Conservation (phyloP, 2,113 vertebrate genomes). For the Phodopus roborovskii region DNA sequence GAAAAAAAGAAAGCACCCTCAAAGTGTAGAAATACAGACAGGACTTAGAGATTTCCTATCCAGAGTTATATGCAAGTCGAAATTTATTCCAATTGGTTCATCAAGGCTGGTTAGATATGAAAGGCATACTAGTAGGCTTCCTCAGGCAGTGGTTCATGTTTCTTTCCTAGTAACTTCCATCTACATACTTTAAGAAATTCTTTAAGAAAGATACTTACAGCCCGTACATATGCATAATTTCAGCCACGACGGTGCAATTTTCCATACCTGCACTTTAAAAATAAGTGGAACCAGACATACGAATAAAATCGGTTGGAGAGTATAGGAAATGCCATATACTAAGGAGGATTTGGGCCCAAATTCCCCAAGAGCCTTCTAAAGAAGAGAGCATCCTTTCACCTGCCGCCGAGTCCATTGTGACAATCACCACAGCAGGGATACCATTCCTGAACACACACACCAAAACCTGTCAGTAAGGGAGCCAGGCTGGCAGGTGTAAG, state of each 20-base stretch:
- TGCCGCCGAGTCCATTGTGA: not conserved
- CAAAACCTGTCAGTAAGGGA: not conserved
- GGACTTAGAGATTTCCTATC: slow-evolving; percentile 18
- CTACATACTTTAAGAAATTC: not conserved
- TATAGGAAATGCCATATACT: not conserved
- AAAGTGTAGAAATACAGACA: not conserved
- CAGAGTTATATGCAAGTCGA: not conserved
- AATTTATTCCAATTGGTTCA: not conserved
- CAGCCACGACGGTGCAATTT: not conserved
- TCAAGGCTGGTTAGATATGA: not conserved
- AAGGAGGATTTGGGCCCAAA: not conserved
- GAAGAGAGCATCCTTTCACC: not conserved
- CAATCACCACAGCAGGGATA: not conserved
- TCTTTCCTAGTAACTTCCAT: slow-evolving; percentile 14
- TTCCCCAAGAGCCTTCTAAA: not conserved
- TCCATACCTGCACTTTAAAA: not conserved
- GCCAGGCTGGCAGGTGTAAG: slow-evolving; percentile 37
- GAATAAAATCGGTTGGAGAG: not conserved
- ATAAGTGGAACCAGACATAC: not conserved
- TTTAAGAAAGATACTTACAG: not conserved
- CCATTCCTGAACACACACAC: not conserved
- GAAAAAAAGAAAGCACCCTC: not conserved
- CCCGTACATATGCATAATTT: not conserved
- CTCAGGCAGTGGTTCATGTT: not conserved
- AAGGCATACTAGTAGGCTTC: not conserved